phyloP scores from a whole-genome alignment of 2,113 vertebrate species.

The Nibea coibor region DNA sequence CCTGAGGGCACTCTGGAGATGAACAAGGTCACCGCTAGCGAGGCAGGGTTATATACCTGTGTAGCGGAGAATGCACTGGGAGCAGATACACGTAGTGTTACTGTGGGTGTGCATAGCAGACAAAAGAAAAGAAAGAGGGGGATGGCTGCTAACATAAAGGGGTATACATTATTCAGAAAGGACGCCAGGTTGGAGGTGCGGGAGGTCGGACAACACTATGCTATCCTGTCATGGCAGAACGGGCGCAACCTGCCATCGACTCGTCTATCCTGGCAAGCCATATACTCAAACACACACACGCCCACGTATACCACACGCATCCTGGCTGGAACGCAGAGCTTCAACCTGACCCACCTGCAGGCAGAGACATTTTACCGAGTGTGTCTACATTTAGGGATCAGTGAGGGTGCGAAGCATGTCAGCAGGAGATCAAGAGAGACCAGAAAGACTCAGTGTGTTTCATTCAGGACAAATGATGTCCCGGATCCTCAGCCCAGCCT shows the following conservation, averaged over 20 bases:
- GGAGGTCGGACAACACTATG: conserved; percentile 85
- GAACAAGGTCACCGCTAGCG: conserved; percentile 75
- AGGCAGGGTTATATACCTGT: conserved; percentile 94
- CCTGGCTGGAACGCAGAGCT: conserved; percentile 88
- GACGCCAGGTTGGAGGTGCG: conserved; percentile 77
- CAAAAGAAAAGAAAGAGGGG: conserved; percentile 64
- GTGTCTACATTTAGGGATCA: conserved; percentile 88
- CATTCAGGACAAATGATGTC: conserved; percentile 68
- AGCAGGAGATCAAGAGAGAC: conserved; percentile 87
- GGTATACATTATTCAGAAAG: conserved; percentile 22
- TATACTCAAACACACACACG: conserved; percentile 64
- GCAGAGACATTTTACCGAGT: conserved; percentile 90
- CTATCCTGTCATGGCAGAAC: conserved; percentile 88
- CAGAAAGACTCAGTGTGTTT: conserved; percentile 69
- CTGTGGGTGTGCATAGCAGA: conserved; percentile 84
- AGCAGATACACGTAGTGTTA: conserved; percentile 90
- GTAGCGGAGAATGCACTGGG: conserved; percentile 95
- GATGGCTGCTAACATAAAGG: conserved; percentile 45
- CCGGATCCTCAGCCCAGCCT: conserved; percentile 48
- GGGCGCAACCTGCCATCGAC: conserved; percentile 87
- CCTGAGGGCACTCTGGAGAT: conserved; percentile 94
- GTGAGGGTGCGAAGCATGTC: conserved; percentile 78
- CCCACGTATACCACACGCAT: conserved; percentile 84
- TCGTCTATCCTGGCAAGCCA: conserved; percentile 90
- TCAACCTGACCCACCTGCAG: conserved; percentile 93